phyloP scores from a whole-genome alignment of 2,797 vertebrate genomes.

The Okamejei kenojei region DNA sequence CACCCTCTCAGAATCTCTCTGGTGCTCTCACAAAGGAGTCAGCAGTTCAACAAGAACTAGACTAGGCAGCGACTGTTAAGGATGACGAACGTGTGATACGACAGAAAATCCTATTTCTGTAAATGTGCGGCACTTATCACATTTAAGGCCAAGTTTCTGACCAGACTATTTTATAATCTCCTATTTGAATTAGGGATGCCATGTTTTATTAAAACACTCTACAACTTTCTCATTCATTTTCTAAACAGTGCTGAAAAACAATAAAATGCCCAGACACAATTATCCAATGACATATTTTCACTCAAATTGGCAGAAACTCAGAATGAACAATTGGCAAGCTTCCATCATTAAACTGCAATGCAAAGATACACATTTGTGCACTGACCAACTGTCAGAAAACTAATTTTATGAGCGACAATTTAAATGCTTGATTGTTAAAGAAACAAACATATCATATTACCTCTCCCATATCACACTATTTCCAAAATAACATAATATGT shows the following conservation, averaged over 20 bases:
- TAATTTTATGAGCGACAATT: not conserved
- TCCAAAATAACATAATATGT: not conserved
- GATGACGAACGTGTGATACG: not conserved
- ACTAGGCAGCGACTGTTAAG: not conserved
- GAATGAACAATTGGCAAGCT: not conserved
- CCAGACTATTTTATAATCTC: not conserved
- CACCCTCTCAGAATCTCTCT: not conserved
- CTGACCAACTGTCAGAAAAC: not conserved
- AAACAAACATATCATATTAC: not conserved
- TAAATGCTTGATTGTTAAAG: not conserved
- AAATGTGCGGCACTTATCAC: not conserved
- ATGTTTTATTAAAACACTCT: not conserved
- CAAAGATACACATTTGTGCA: not conserved
- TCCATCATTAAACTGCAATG: too few species aligned
- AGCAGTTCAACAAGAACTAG: not conserved
- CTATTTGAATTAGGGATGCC: too few species aligned
- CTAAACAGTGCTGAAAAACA: not conserved
- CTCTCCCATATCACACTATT: too few species aligned
- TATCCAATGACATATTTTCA: too few species aligned
- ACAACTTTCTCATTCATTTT: too few species aligned
- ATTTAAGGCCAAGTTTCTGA: not conserved
- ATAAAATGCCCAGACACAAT: not conserved
- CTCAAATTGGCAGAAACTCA: not conserved
- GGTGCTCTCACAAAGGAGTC: not conserved
- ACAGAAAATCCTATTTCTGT: not conserved